Conservation (phyloP, 2,797 vertebrate species). For the Catostomus latipinnis region DNA sequence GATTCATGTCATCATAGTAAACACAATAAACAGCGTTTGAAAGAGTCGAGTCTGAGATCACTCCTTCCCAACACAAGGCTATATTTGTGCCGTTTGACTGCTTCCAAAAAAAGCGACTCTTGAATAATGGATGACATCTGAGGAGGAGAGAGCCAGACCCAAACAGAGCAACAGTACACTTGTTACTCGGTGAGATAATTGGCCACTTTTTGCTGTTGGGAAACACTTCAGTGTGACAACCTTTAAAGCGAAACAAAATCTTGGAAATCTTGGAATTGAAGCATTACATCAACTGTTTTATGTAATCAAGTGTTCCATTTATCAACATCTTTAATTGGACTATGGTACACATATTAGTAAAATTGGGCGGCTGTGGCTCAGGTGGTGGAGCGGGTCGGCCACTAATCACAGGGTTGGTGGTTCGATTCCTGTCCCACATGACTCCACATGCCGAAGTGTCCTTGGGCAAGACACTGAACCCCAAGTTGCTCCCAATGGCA, state of each 20-base stretch:
- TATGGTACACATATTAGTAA: neutral
- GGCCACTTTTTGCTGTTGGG: neutral
- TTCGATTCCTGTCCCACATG: too few species aligned
- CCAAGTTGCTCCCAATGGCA: too few species aligned
- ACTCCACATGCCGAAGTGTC: too few species aligned
- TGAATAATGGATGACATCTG: constrained; percentile 14
- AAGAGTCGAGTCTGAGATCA: neutral
- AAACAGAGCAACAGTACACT: neutral
- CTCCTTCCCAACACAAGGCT: neutral
- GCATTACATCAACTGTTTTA: neutral
- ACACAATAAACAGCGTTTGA: constrained; percentile 7
- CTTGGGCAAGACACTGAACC: too few species aligned
- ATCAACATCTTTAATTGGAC: neutral
- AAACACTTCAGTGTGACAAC: neutral
- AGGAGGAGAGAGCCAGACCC: neutral
- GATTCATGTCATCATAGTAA: neutral
- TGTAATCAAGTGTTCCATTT: neutral
- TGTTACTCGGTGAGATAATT: neutral
- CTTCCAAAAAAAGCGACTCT: neutral
- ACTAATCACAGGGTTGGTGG: too few species aligned
- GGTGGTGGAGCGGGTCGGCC: too few species aligned
- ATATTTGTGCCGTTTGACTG: neutral
- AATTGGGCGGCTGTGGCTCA: too few species aligned
- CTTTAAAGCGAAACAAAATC: neutral
- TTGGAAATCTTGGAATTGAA: neutral